phyloP scores from a whole-genome alignment of 2,888 invertebrate species.

The Lymantria dispar region DNA sequence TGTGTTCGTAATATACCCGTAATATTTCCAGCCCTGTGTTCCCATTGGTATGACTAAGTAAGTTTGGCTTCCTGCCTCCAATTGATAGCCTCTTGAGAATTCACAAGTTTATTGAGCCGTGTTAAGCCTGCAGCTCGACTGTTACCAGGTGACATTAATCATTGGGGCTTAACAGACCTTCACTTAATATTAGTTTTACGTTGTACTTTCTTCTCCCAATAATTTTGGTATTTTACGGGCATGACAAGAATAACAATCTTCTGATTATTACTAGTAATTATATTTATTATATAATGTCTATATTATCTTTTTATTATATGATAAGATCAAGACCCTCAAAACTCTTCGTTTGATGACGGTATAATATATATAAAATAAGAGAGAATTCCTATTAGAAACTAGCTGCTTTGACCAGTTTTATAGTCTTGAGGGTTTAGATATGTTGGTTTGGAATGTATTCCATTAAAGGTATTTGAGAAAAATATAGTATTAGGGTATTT shows the following conservation, averaged over 20 bases:
- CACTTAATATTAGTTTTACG: not conserved
- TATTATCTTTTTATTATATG: no score
- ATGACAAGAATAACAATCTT: not conserved
- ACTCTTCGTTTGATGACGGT: no score
- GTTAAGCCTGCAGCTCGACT: slow-evolving; percentile 7
- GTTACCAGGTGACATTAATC: slow-evolving; percentile 17
- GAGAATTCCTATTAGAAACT: no score
- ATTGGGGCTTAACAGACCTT: slow-evolving; percentile 7
- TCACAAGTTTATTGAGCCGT: slow-evolving; percentile 20
- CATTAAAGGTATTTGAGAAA: no score
- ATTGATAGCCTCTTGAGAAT: slow-evolving; percentile 24
- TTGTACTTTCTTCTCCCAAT: slow-evolving; percentile 1
- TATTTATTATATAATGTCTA: no score
- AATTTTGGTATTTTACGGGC: slow-evolving; percentile 1
- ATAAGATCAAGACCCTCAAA: no score
- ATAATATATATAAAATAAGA: no score
- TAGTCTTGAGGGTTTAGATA: no score
- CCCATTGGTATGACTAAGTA: slow-evolving; percentile 8
- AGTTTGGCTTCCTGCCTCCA: slow-evolving; percentile 9
- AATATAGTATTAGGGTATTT: no score
- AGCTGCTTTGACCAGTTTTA: no score
- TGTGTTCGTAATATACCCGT: no score
- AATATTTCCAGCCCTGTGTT: not conserved
- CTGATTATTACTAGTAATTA: not conserved
- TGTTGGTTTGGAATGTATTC: no score